Percentiles rank a stretch among this genome's conserved stretches.
Conservation (phyloP, 2,797 vertebrate species). For the Pseudomugil gertrudae region DNA sequence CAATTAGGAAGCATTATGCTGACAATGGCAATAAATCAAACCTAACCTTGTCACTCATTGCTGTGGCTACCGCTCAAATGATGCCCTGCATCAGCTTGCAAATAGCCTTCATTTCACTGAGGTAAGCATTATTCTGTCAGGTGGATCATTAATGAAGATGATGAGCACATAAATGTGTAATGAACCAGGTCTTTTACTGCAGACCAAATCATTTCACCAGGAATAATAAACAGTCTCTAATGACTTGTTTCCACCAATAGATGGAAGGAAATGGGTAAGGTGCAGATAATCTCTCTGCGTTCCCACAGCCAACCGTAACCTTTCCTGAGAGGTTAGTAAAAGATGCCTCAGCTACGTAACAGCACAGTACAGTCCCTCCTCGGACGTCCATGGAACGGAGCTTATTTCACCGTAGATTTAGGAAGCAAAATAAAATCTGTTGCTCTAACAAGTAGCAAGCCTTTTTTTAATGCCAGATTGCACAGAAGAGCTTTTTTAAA, state of each 20-base stretch:
- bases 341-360: no score
- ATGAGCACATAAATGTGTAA: slow-evolving; percentile 28
- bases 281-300: no score
- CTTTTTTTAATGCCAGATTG: no score
- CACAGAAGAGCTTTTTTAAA: no score
- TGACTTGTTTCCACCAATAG: not conserved
- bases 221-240: slow-evolving; percentile 26
- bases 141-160: slow-evolving; percentile 26
- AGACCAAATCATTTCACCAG: slow-evolving; percentile 6
- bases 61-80: not conserved
- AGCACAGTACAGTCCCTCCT: no score
- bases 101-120: slow-evolving; percentile 31
- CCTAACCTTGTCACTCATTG: slow-evolving; percentile 26
- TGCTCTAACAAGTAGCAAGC: no score
- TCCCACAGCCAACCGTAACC: no score
- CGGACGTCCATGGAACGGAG: no score
- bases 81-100: slow-evolving; percentile 13
- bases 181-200: slow-evolving; percentile 29
- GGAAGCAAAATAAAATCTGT: no score
- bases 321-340: no score
- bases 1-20: slow-evolving; percentile 30
- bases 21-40: slow-evolving; percentile 48
- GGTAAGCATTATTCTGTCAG: slow-evolving; percentile 30
- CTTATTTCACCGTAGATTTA: no score
- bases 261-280: no score